Percentiles rank a stretch among this genome's conserved stretches.
Conservation (phyloP, 2,113 vertebrate genomes). For the Sinocyclocheilus anshuiensis region DNA sequence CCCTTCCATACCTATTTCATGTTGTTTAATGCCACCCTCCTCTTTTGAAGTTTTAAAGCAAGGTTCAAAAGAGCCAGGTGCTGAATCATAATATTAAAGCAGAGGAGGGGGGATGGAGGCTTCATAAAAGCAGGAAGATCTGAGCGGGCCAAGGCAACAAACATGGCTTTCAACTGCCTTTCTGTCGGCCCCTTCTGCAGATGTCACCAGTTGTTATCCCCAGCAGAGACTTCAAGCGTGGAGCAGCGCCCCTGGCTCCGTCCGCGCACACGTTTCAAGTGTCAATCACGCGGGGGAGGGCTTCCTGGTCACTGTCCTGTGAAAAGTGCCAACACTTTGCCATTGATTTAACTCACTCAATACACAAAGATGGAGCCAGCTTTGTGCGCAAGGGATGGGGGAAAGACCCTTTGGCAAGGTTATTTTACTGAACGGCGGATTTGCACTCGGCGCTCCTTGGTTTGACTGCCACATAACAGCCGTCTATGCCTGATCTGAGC, state of each 20-base stretch:
- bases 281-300: constrained; percentile 81
- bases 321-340: constrained; percentile 91
- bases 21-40: constrained; percentile 90
- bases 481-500: constrained; percentile 51
- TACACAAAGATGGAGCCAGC: constrained; percentile 89
- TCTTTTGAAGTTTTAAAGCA: constrained; percentile 91
- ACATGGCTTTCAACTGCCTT: constrained; percentile 91
- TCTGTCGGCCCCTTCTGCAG: constrained; percentile 88
- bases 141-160: constrained; percentile 87
- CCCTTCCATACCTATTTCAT: constrained; percentile 77
- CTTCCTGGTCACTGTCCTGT: constrained; percentile 92
- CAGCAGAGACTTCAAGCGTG: constrained; percentile 86
- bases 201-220: constrained; percentile 93
- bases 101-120: constrained; percentile 72
- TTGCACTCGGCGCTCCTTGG: constrained; percentile 83
- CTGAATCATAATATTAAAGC: constrained; percentile 94
- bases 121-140: constrained; percentile 87
- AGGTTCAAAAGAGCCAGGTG: constrained; percentile 95
- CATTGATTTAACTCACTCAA: constrained; percentile 92
- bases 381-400: constrained; percentile 75
- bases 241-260: constrained; percentile 89
- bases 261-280: constrained; percentile 90
- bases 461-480: constrained; percentile 87
- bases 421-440: constrained; percentile 84
- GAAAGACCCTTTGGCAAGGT: constrained; percentile 90